These are phyloP conservation scores for Nibea coibor DNA, from an alignment of 2,113 vertebrate species.

Conservation along the genomic window DNA sequence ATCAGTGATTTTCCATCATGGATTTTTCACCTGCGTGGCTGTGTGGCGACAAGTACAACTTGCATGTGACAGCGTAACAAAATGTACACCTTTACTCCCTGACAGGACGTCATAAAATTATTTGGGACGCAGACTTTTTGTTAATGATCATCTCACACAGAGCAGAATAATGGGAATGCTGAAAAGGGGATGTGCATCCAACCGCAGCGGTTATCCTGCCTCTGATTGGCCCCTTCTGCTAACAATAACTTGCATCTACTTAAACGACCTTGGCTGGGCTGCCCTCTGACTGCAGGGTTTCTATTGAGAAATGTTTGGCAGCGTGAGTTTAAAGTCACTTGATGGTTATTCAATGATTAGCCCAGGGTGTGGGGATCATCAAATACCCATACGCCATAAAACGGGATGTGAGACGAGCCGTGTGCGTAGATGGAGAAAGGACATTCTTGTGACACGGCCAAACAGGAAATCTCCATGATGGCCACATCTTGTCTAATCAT, in stretches of 20 bases:
- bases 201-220: constrained; percentile 22
- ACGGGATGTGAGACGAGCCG: constrained; percentile 32
- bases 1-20: constrained; percentile 22
- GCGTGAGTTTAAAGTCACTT: constrained; percentile 53
- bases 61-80: constrained; percentile 15
- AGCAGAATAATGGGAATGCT: constrained; percentile 25
- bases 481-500: constrained; percentile 46
- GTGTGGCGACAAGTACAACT: constrained; percentile 11
- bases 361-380: constrained; percentile 52
- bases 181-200: constrained; percentile 45
- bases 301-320: constrained; percentile 37
- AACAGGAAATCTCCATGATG: constrained; percentile 62
- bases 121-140: constrained; percentile 43
- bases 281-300: constrained; percentile 17
- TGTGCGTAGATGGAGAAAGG: constrained; percentile 38
- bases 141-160: constrained; percentile 63
- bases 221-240: constrained; percentile 29
- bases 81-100: constrained; percentile 14
- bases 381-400: constrained; percentile 57
- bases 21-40: background rate
- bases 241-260: constrained; percentile 44
- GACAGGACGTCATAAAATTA: constrained; percentile 28
- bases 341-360: constrained; percentile 73
- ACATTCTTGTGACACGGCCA: constrained; percentile 64
- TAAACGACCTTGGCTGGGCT: constrained; percentile 43